A percentile compares a stretch with the other conserved stretches of the same genome.
Conservation (phyloP, 92 coral and sea anemone genomes). For the Phenganax marumi region DNA sequence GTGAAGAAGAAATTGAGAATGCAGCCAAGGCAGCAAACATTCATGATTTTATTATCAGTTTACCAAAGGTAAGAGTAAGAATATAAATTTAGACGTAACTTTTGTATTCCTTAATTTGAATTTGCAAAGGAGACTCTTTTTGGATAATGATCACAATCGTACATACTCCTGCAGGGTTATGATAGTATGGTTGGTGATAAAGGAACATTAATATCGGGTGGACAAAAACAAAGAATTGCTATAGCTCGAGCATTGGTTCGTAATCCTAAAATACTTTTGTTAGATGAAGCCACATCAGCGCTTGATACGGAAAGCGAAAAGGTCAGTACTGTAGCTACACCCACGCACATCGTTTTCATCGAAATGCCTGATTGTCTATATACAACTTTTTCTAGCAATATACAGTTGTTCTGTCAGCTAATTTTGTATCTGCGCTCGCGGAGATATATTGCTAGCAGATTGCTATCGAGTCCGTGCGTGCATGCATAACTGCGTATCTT, state of each 20-base stretch:
- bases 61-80: conserved; percentile 66
- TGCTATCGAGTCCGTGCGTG: too few species aligned
- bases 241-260: conserved; percentile 28
- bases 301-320: conserved; percentile 30
- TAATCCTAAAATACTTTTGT: conserved; percentile 25
- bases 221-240: conserved; percentile 31
- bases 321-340: background rate
- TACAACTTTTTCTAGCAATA: too few species aligned
- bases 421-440: too few species aligned
- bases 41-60: conserved; percentile 80
- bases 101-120: background rate
- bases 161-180: background rate
- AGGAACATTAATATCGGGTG: conserved; percentile 18
- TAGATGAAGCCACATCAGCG: conserved; percentile 33
- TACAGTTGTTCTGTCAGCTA: too few species aligned
- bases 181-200: conserved; percentile 20
- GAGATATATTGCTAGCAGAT: too few species aligned
- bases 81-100: background rate
- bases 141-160: background rate
- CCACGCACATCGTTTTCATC: too few species aligned
- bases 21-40: conserved; percentile 89
- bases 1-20: conserved; percentile 51
- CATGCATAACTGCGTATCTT: too few species aligned
- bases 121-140: too few species aligned
- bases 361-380: too few species aligned